Percentiles rank a stretch among this genome's conserved stretches.
phyloP scores from a whole-genome alignment of 1,140 invertebrate genomes.

The Pomacea maculata region DNA sequence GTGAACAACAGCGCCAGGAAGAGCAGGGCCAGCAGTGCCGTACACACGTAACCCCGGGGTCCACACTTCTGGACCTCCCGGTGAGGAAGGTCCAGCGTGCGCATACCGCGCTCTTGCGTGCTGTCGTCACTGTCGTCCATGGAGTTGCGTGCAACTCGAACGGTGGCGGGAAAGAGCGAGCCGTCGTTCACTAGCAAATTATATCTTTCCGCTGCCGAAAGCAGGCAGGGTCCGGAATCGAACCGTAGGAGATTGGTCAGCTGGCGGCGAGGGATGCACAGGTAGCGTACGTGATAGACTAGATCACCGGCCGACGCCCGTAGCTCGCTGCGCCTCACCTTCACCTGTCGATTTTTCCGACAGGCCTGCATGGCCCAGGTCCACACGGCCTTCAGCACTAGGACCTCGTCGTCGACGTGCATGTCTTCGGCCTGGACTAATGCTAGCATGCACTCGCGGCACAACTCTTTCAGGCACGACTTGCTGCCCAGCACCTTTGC shows the following conservation, averaged over 20 bases:
- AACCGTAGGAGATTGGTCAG: neutral
- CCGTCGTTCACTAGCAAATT: neutral
- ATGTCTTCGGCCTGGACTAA: neutral
- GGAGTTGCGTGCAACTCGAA: neutral
- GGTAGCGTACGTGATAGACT: slow-evolving; percentile 8
- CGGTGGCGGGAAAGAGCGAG: neutral
- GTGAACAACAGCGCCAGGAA: no score
- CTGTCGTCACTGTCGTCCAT: no score
- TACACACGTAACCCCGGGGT: no score
- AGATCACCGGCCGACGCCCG: neutral
- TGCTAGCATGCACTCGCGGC: slow-evolving; percentile 12
- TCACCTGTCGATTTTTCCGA: no score
- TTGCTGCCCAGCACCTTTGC: neutral
- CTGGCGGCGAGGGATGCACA: slow-evolving; percentile 1
- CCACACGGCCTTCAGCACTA: neutral
- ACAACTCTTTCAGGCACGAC: neutral
- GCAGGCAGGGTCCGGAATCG: neutral
- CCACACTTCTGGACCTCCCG: no score
- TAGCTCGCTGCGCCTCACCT: neutral
- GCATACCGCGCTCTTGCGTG: no score
- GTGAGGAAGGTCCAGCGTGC: no score
- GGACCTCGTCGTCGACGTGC: neutral
- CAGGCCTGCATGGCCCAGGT: neutral
- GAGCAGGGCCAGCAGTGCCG: no score
- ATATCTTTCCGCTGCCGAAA: neutral